Conservation (phyloP, 2,797 vertebrate species). For the Rhabdomys pumilio region DNA sequence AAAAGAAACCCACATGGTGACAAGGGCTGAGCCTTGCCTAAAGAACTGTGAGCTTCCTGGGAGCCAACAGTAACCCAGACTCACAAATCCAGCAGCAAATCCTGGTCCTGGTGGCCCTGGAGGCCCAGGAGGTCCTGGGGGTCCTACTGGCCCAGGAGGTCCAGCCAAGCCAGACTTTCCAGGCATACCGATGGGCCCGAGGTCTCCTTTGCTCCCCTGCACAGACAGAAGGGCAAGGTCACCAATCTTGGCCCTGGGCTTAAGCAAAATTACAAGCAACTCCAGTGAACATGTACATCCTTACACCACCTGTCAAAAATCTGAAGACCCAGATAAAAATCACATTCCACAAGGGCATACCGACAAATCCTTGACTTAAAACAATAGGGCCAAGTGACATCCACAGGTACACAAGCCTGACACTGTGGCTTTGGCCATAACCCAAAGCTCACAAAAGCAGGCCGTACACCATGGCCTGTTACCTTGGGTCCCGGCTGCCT, state of each 20-base stretch:
- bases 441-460: not conserved
- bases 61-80: slow-evolving; percentile 81
- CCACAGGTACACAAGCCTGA: not conserved
- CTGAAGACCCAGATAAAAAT: not conserved
- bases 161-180: slow-evolving; percentile 94
- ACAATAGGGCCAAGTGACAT: not conserved
- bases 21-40: too few relatives aligned
- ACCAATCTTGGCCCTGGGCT: too few relatives aligned
- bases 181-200: slow-evolving; percentile 89
- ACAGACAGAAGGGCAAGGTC: not conserved
- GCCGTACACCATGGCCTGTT: not conserved
- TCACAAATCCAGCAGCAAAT: slow-evolving; percentile 94
- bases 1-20: not conserved
- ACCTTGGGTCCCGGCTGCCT: not conserved
- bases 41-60: rapidly evolving
- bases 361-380: not conserved
- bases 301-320: too few relatives aligned
- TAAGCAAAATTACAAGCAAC: not conserved
- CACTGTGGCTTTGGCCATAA: not conserved
- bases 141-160: slow-evolving; percentile 95
- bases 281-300: rapidly evolving
- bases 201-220: slow-evolving; percentile 90
- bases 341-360: not conserved
- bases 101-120: slow-evolving; percentile 90
- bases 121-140: slow-evolving; percentile 91